Evolutionary conservation across 1,140 invertebrate genomes (phyloP).

Genomic region (Lineus longissimus): DNA sequence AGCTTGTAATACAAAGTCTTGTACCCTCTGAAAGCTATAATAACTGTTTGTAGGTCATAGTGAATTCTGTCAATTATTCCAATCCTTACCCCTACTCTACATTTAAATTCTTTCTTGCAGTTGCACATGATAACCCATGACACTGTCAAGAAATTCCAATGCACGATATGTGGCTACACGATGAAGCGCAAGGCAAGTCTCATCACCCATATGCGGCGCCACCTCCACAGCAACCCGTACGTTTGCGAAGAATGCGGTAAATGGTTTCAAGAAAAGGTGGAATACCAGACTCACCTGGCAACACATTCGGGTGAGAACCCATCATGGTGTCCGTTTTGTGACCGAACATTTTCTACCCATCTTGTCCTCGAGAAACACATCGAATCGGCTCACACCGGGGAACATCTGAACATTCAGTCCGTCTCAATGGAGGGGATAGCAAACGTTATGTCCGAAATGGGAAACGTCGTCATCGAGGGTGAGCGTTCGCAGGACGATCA

Average conservation of each 20-base stretch:
- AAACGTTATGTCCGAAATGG: no score
- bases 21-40: no score
- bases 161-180: background rate
- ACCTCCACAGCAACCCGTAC: background rate
- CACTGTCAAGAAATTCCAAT: background rate
- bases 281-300: no score
- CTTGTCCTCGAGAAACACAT: background rate
- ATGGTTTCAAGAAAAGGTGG: background rate
- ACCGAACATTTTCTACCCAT: background rate
- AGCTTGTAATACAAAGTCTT: no score
- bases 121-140: background rate
- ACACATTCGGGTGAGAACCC: no score
- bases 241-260: constrained; percentile 3
- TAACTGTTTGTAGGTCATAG: no score
- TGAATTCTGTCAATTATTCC: no score
- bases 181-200: constrained; percentile 1
- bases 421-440: no score
- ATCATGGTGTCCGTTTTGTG: background rate
- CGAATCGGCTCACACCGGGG: background rate
- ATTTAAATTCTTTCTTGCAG: no score
- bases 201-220: background rate
- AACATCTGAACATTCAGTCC: no score
- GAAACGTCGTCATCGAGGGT: background rate
- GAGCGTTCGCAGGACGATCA: background rate
- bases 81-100: no score